phyloP scores from a whole-genome alignment of 2,888 invertebrate genomes.

The Cephalotes varians region DNA sequence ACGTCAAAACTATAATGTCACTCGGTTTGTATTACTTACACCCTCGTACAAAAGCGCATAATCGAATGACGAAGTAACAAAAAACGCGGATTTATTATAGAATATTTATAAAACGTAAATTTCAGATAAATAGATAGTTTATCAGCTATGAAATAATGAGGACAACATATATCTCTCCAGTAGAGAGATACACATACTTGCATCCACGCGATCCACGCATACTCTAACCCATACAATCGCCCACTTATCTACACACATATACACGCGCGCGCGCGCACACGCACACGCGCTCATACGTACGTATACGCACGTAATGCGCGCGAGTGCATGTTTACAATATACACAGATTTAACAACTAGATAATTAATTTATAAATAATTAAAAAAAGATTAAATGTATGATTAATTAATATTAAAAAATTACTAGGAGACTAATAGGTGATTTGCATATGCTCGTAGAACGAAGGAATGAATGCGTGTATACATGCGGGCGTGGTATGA shows the following conservation, averaged over 20 bases:
- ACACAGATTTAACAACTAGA: slow-evolving; percentile 80
- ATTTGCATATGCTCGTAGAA: slow-evolving; percentile 80
- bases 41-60: slow-evolving; percentile 82
- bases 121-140: slow-evolving; percentile 82
- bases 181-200: slow-evolving; percentile 38
- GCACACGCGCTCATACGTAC: slow-evolving; percentile 13
- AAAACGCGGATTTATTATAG: slow-evolving; percentile 76
- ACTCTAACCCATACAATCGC: neutral
- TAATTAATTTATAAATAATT: slow-evolving; percentile 77
- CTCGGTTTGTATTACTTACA: slow-evolving; percentile 79
- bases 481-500: slow-evolving; percentile 72
- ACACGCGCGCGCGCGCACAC: slow-evolving; percentile 40
- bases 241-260: neutral
- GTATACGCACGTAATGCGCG: slow-evolving; percentile 46
- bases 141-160: slow-evolving; percentile 79
- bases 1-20: slow-evolving; percentile 68
- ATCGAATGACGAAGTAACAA: slow-evolving; percentile 78
- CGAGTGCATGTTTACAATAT: slow-evolving; percentile 66
- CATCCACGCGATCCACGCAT: slow-evolving; percentile 5
- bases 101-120: slow-evolving; percentile 81
- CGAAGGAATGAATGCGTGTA: slow-evolving; percentile 78
- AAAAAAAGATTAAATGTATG: slow-evolving; percentile 79
- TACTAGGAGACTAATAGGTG: slow-evolving; percentile 79
- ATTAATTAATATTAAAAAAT: slow-evolving; percentile 81
- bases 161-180: slow-evolving; percentile 50